Evolutionary conservation across 2,888 invertebrate genomes (phyloP).

Genomic region (Drosophila gaucha): DNA sequence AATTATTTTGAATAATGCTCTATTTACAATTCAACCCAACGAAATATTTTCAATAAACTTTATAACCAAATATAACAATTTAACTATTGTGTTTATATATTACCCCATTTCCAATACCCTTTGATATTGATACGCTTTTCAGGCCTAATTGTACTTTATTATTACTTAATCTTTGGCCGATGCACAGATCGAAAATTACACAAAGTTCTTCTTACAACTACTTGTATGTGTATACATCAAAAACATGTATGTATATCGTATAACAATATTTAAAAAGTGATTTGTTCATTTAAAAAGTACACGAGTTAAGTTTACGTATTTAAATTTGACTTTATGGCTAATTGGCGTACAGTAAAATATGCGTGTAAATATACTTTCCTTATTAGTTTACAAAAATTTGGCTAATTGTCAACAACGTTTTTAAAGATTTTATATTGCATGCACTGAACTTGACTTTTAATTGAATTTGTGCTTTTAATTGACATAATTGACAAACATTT

Average conservation of each 20-base stretch:
- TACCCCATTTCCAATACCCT: background rate
- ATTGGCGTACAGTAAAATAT: slow-evolving; percentile 35
- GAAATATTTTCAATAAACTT: slow-evolving; percentile 41
- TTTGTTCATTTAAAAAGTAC: slow-evolving; percentile 53
- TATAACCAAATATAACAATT: slow-evolving; percentile 30
- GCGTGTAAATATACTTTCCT: slow-evolving; percentile 44
- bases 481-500: slow-evolving; percentile 25
- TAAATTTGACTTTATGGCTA: slow-evolving; percentile 61
- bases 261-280: slow-evolving; percentile 49
- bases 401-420: slow-evolving; percentile 46
- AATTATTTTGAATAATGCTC: slow-evolving; percentile 36
- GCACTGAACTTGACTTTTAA: slow-evolving; percentile 57
- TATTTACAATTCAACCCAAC: slow-evolving; percentile 42
- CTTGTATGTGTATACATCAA: slow-evolving; percentile 7
- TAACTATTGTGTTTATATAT: background rate
- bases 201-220: slow-evolving; percentile 24
- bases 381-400: slow-evolving; percentile 44
- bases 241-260: slow-evolving; percentile 15
- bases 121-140: background rate
- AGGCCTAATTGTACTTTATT: slow-evolving; percentile 64
- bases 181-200: slow-evolving; percentile 73
- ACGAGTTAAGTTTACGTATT: slow-evolving; percentile 27
- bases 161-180: slow-evolving; percentile 82
- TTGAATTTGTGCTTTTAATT: slow-evolving; percentile 45
- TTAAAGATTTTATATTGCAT: slow-evolving; percentile 33